Evolutionary conservation across 2,888 invertebrate genomes (phyloP), one percentile per base, ranked within the genome.

Genomic region (Metallyticus violacea): DNA sequence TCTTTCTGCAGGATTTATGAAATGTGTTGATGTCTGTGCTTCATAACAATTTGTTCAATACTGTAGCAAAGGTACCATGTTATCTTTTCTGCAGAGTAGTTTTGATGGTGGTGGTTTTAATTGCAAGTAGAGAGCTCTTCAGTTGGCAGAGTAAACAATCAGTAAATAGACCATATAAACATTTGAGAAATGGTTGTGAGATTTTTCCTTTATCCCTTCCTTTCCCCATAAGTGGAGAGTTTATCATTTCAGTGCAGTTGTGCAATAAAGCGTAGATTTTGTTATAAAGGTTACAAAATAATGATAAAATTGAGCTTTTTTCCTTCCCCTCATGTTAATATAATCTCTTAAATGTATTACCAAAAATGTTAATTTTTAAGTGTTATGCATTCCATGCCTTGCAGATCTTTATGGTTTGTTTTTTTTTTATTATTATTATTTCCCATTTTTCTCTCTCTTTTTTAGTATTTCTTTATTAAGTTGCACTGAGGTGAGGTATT

Each of bases 311-410:
- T 27, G 22, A 30, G 62, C 62, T 76, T 85, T 25, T 26, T 76
- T 85, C 40, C 9, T 85, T 77, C 80, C n/a, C 6, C 40, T 62
- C 40, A 15, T 85, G 85, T 85, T 85, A 30, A 82, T 81, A 81
- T 79, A 79, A 27, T 30, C n/a, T 77, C 27, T 76, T 83, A 77
- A 85, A 82, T 28, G 81, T 86, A 85, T 78, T 85, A 81, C 85
- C 87, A 81, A 81, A 85, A 87, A 85, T 86, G 77, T 85, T 87
- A 29, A 79, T 85, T 88, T 62, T 62, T 85, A 87, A 86, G 87
- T 87, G 88, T 87, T 88, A 88, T 90, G 90, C 90, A 90, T 90
- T 90, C 90, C 90, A 90, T 89, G 89, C 89, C 89, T 90, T 89
- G 87, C 88, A 62, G 40, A 62, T 62, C 15, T 62, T 40, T 40